Base-by-base conservation (phyloP, 2,888 invertebrate genomes). In the Resseliella maxima region DNA sequence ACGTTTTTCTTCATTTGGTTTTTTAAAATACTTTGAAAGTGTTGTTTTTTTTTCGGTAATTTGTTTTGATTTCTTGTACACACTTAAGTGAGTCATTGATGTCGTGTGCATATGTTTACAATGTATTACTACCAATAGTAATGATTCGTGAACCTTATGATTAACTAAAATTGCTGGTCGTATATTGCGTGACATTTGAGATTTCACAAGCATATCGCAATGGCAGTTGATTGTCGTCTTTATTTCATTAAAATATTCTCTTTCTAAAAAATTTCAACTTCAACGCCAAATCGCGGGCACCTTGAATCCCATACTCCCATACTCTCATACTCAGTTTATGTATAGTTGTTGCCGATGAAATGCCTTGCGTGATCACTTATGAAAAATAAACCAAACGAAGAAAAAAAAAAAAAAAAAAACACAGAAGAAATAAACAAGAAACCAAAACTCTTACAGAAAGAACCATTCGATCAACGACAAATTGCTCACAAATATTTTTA, bases 401-500 rank as follows among this genome's bases (percentile, higher is more conserved):
- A 59, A 59, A 59, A 59, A 59, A 59, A 24, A 27, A 5, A n/a
- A 24, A 2, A 24, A 2, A 27, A 2, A 5, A 1, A 27, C 41
- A 59, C 6, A 3, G 24, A 59, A 2, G 12, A 31, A 72, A 35
- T 31, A 35, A 72, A 31, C 31, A 0, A 31, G 1, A 72, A 10
- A 72, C 31, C 27, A 72, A 72, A 72, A 31, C 31, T 72, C 72
- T 72, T 35, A 72, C 72, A 72, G 31, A 72, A 72, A 72, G 72
- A 72, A 72, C 72, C 72, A 72, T 72, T 72, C 72, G 31, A 3
- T 31, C 72, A 31, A 72, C 72, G 72, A 72, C 72, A 72, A 72
- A 72, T 72, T 72, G 72, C 72, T 72, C 31, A 72, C 72, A 72
- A 72, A 72, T 72, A 72, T 72, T 31, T n/a, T 72, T 72, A 72